phyloP scores from a whole-genome alignment of 2,113 vertebrate genomes.

The Aviceda subcristata region DNA sequence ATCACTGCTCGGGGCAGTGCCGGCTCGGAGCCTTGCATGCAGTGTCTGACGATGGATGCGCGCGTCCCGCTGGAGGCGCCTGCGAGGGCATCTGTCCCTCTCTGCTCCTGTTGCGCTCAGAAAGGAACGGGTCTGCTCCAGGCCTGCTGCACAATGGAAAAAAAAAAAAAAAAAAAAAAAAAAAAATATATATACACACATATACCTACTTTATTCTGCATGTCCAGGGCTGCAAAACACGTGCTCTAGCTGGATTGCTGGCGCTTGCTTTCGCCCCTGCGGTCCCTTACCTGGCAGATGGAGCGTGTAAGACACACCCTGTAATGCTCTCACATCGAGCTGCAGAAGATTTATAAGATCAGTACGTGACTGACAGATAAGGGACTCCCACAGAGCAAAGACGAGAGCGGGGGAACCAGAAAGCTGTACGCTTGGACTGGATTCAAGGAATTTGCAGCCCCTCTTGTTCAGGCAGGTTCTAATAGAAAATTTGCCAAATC shows the following conservation, averaged over 20 bases:
- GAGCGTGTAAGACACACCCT: not conserved
- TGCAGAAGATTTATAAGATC: not conserved
- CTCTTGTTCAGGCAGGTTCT: constrained; percentile 56
- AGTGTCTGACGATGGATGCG: rapidly evolving
- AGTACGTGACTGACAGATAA: constrained; percentile 35
- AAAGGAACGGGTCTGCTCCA: rapidly evolving
- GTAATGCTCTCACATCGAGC: not conserved
- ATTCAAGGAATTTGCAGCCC: constrained; percentile 63
- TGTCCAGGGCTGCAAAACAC: not conserved
- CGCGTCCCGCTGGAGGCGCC: rapidly evolving
- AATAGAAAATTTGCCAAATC: constrained; percentile 36
- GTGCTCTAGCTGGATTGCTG: not conserved
- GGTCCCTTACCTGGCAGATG: constrained; percentile 11
- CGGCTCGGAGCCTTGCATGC: rapidly evolving
- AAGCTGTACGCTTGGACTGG: constrained; percentile 3
- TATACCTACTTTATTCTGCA: not conserved
- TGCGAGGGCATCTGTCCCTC: rapidly evolving
- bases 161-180: rapidly evolving
- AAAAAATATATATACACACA: too few relatives aligned
- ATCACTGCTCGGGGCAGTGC: rapidly evolving
- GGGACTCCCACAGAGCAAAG: constrained; percentile 58
- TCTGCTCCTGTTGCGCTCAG: not conserved
- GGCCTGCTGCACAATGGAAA: not conserved
- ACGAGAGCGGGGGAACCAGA: not conserved
- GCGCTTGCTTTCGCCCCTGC: not conserved